A percentile compares a stretch with the other conserved stretches of the same genome.
Evolutionary conservation across 2,113 vertebrate species (phyloP).

Genomic region (Thryonomys swinderianus): DNA sequence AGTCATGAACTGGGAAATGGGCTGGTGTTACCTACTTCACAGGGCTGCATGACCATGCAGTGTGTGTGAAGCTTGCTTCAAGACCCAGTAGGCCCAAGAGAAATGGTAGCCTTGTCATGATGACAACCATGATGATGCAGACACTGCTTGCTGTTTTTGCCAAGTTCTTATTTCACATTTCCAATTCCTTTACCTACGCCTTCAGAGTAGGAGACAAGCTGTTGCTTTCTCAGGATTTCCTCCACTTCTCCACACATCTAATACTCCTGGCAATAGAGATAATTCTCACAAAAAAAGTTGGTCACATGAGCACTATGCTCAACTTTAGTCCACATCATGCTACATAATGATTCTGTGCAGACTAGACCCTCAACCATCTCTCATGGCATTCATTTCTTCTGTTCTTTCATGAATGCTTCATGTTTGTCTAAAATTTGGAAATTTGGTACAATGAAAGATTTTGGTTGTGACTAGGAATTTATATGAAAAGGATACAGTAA

Average conservation of each 20-base stretch:
- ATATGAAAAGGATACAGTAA: neutral
- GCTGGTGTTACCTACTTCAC: rapidly evolving
- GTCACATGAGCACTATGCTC: neutral
- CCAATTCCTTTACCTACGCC: neutral
- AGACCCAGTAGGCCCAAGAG: neutral
- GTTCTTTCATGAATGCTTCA: neutral
- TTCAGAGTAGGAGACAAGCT: neutral
- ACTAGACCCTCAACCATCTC: neutral
- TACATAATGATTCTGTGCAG: neutral
- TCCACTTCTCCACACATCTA: neutral
- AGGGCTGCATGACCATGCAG: rapidly evolving
- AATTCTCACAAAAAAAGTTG: neutral
- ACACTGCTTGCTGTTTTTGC: neutral
- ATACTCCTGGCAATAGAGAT: neutral
- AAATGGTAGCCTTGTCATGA: no score
- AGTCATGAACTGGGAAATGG: neutral
- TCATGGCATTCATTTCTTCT: neutral
- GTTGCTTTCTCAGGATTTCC: neutral
- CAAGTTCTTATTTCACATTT: neutral
- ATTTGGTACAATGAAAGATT: neutral
- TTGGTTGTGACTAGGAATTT: neutral
- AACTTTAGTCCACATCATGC: neutral
- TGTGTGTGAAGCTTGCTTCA: neutral
- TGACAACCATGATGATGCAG: rapidly evolving
- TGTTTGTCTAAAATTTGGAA: conserved; percentile 6